Evolutionary conservation across 2,113 vertebrate species (phyloP).

Genomic region (Salvelinus sp.): DNA sequence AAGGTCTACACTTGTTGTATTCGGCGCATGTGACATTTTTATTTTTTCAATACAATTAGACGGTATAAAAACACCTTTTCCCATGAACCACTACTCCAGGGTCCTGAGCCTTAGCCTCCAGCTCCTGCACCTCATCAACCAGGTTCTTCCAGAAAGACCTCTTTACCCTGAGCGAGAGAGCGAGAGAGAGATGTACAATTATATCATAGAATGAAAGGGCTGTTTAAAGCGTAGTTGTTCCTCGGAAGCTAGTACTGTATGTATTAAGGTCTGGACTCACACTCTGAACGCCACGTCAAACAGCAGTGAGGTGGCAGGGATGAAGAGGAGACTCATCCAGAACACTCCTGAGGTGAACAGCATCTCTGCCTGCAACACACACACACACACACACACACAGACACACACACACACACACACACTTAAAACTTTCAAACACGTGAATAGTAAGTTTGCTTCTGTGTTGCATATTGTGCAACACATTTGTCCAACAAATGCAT

Average conservation of each 20-base stretch:
- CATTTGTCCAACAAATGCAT: too few species aligned
- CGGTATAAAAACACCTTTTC: conserved; percentile 69
- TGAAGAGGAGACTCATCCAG: conserved; percentile 80
- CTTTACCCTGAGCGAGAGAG: conserved; percentile 67
- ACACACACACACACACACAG: not conserved
- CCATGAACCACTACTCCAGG: conserved; percentile 81
- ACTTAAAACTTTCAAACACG: too few species aligned
- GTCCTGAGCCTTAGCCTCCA: conserved; percentile 82
- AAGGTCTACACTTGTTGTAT: too few species aligned
- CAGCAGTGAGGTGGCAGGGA: conserved; percentile 78
- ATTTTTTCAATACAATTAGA: too few species aligned
- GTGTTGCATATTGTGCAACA: not conserved
- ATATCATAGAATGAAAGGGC: not conserved
- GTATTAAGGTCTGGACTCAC: conserved; percentile 68
- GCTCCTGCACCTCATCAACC: conserved; percentile 83
- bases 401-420: too few species aligned
- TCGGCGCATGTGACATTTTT: too few species aligned
- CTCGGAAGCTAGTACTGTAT: not conserved
- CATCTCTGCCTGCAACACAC: conserved; percentile 75
- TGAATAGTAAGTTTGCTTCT: not conserved
- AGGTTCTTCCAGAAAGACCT: conserved; percentile 79
- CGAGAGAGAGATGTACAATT: conserved; percentile 8
- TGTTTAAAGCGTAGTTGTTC: too few species aligned
- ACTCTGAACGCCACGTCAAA: conserved; percentile 78
- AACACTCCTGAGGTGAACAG: conserved; percentile 82